Evolutionary conservation across 2,113 vertebrate genomes (phyloP).

Genomic region (Muscicapa adusta): DNA sequence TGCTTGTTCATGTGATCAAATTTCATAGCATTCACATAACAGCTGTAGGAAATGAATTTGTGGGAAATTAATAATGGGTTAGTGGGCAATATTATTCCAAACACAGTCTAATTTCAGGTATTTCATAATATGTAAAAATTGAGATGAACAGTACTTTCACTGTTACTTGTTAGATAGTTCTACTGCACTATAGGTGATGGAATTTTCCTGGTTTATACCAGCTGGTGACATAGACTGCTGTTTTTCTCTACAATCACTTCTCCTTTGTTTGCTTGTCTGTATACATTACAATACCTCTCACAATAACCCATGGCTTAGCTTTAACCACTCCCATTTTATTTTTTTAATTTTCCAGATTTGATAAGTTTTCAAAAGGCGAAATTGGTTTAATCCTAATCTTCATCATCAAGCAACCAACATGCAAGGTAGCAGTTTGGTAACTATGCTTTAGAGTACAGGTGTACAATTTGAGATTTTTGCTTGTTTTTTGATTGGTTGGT

Average conservation of each 20-base stretch:
- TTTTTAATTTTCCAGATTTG: neutral
- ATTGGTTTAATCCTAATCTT: neutral
- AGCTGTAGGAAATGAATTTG: neutral
- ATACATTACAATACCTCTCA: neutral
- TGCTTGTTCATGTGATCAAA: neutral
- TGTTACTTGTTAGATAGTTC: neutral
- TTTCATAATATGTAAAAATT: neutral
- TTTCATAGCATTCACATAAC: neutral
- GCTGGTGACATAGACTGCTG: neutral
- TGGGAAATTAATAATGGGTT: neutral
- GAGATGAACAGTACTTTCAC: neutral
- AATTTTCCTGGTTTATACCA: neutral
- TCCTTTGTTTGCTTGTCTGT: neutral
- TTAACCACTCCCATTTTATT: neutral
- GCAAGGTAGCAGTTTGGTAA: neutral
- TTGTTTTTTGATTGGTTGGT: neutral
- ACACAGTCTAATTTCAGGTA: neutral
- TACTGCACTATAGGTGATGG: rapidly evolving
- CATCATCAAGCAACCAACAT: neutral
- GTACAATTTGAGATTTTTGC: rapidly evolving
- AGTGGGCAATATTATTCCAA: neutral
- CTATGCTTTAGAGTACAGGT: neutral
- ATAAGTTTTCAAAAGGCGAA: neutral
- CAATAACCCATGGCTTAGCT: neutral
- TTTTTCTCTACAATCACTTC: neutral